Percentiles rank a stretch among this genome's conserved stretches.
Evolutionary conservation across 2,113 vertebrate species (phyloP).

Genomic region (Sebastes fasciatus): DNA sequence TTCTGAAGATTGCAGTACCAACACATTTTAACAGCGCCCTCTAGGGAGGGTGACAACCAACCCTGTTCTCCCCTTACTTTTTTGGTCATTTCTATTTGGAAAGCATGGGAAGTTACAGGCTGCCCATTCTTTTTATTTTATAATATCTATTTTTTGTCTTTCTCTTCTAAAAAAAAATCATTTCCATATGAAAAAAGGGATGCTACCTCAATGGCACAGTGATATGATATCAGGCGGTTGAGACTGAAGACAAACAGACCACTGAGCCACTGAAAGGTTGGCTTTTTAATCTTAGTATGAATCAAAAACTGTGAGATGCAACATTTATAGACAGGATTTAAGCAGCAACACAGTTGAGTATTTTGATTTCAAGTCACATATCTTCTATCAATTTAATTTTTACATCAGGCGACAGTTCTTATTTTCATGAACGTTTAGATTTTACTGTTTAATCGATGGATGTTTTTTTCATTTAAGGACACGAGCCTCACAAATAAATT

Average conservation of each 20-base stretch:
- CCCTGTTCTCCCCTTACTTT: background rate
- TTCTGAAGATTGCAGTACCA: too few relatives aligned
- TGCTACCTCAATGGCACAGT: constrained; percentile 11
- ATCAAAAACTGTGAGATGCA: constrained; percentile 4
- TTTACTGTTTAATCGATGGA: constrained; percentile 10
- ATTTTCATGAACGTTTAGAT: background rate
- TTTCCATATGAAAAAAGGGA: background rate
- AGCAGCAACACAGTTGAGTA: background rate
- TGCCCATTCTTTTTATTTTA: background rate
- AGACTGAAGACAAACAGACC: background rate
- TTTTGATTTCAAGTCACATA: background rate
- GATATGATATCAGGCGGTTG: background rate
- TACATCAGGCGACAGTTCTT: background rate
- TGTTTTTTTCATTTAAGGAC: background rate
- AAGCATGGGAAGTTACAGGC: background rate
- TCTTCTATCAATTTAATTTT: background rate
- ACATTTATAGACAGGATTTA: constrained; percentile 1
- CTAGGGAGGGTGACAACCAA: too few relatives aligned
- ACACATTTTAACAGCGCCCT: too few relatives aligned
- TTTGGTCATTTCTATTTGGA: background rate
- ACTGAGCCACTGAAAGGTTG: background rate
- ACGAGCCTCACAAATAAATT: background rate
- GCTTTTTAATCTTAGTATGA: background rate
- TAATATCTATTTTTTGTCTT: background rate
- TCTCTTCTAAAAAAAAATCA: background rate